Evolutionary conservation across 2,888 invertebrate genomes (phyloP).

Genomic region (Mesopsocus fuscifrons): DNA sequence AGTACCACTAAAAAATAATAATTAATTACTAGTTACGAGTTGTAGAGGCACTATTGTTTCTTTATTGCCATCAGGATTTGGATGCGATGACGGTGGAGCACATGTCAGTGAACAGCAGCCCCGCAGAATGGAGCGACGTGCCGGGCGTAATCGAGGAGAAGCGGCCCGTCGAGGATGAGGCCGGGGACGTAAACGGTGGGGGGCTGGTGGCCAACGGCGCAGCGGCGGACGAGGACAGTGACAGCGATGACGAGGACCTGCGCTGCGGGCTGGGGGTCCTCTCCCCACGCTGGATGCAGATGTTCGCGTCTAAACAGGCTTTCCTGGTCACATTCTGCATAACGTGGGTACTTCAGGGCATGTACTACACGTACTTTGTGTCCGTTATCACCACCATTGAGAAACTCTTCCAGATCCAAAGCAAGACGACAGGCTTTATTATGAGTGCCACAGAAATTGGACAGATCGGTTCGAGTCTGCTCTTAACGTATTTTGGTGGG

Average conservation of each 20-base stretch:
- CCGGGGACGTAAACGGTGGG: neutral
- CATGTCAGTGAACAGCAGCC: neutral
- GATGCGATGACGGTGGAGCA: conserved; percentile 6
- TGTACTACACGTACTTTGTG: conserved; percentile 88
- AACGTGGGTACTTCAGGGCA: conserved; percentile 67
- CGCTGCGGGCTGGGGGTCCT: conserved; percentile 67
- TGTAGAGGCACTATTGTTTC: too few relatives aligned
- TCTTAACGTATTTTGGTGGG: conserved; percentile 77
- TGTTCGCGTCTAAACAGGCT: conserved; percentile 68
- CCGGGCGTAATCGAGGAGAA: neutral
- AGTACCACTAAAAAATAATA: too few relatives aligned
- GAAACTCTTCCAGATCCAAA: conserved; percentile 79
- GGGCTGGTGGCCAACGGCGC: neutral
- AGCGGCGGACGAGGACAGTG: conserved; percentile 12
- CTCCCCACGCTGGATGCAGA: conserved; percentile 52
- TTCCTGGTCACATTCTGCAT: conserved; percentile 77
- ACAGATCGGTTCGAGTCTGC: conserved; percentile 73
- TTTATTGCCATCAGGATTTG: neutral
- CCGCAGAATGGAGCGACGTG: neutral
- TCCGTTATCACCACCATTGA: conserved; percentile 86
- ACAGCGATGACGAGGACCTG: conserved; percentile 29
- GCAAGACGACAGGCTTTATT: conserved; percentile 74
- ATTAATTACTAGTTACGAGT: too few relatives aligned
- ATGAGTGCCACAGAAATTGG: conserved; percentile 86
- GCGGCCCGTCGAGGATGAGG: neutral